These are phyloP conservation scores for Anguilla pacifica DNA, from an alignment of 2,797 vertebrate species.

Conservation along the genomic window DNA sequence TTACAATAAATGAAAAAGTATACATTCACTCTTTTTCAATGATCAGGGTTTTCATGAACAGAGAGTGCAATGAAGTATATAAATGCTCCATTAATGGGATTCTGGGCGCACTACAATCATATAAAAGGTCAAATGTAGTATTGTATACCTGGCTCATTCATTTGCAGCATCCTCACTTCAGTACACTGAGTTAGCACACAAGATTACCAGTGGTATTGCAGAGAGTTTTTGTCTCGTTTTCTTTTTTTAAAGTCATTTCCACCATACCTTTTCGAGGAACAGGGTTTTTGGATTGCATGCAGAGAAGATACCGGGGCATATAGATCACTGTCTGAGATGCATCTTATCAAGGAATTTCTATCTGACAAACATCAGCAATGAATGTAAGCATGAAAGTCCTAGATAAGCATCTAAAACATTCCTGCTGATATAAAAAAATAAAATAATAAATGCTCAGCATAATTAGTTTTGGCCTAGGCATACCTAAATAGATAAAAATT, in stretches of 20 bases:
- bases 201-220: not conserved
- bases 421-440: not conserved
- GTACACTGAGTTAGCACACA: not conserved
- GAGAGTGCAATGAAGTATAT: not conserved
- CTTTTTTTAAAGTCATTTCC: conserved; percentile 10
- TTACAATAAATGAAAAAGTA: not conserved
- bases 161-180: not conserved
- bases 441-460: no score
- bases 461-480: no score
- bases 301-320: not conserved
- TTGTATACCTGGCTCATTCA: conserved; percentile 21
- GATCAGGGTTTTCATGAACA: not conserved
- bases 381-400: not conserved
- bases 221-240: not conserved
- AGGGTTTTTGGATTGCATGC: not conserved
- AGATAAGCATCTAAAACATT: not conserved
- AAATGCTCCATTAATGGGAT: conserved; percentile 15
- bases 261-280: not conserved
- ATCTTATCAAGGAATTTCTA: not conserved
- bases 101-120: conserved; percentile 21
- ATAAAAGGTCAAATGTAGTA: conserved; percentile 17
- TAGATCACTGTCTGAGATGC: not conserved
- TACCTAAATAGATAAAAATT: no score
- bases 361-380: not conserved
- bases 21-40: not conserved